A percentile compares a stretch with the other conserved stretches of the same genome.
These are phyloP conservation scores for Amphilophus citrinellus DNA, from an alignment of 2,113 vertebrate species.

Conservation along the genomic window DNA sequence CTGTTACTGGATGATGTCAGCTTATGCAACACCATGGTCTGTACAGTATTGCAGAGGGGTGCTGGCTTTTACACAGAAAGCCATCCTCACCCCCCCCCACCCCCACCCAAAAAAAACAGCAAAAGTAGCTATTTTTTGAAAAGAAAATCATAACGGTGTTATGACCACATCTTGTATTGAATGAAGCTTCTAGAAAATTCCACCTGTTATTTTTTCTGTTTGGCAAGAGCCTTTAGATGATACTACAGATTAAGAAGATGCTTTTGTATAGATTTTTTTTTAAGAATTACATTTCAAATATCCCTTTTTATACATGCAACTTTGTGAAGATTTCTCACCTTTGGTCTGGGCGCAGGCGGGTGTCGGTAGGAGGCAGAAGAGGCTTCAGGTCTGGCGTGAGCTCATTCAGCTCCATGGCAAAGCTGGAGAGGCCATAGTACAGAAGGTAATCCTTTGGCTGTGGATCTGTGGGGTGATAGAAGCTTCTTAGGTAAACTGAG, in stretches of 20 bases:
- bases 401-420: slow-evolving; percentile 93
- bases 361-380: slow-evolving; percentile 89
- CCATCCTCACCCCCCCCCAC: neutral
- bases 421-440: slow-evolving; percentile 91
- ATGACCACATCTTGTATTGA: neutral
- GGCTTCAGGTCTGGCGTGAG: slow-evolving; percentile 83
- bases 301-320: neutral
- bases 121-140: too few relatives aligned
- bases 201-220: too few relatives aligned
- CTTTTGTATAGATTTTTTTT: too few relatives aligned
- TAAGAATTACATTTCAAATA: neutral
- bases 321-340: slow-evolving; percentile 70
- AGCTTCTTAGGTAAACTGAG: slow-evolving; percentile 15
- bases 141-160: neutral
- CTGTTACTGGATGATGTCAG: neutral
- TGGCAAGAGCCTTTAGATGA: too few relatives aligned
- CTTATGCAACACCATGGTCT: neutral
- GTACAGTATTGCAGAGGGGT: neutral
- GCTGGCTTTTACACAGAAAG: neutral
- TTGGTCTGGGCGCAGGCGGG: slow-evolving; percentile 91
- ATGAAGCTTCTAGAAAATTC: too few relatives aligned
- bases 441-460: slow-evolving; percentile 87
- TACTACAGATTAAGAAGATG: too few relatives aligned
- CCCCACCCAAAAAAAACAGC: too few relatives aligned
- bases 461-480: slow-evolving; percentile 57